These are phyloP conservation scores for Platysternon megacephalum DNA, from an alignment of 2,113 vertebrate genomes.

Conservation along the genomic window DNA sequence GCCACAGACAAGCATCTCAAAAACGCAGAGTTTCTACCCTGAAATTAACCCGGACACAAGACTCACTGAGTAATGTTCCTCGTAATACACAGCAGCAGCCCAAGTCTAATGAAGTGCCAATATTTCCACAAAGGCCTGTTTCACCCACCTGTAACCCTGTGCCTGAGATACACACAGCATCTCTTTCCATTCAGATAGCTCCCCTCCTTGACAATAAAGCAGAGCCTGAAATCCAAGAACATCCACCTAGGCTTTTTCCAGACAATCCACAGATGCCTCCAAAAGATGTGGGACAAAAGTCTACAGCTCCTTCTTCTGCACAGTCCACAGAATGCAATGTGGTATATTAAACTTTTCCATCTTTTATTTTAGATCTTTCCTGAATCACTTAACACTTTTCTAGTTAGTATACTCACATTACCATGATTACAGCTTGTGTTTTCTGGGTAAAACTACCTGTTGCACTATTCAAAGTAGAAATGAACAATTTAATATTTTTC, in stretches of 20 bases:
- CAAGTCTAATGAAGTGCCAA: conserved; percentile 43
- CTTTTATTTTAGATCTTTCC: conserved; percentile 63
- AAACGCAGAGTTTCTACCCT: conserved; percentile 88
- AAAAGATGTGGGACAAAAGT: conserved; percentile 76
- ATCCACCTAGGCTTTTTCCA: conserved; percentile 78
- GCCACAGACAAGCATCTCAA: conserved; percentile 77
- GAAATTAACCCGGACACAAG: conserved; percentile 84
- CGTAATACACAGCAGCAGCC: conserved; percentile 46
- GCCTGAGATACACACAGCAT: conserved; percentile 82
- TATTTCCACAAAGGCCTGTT: conserved; percentile 61
- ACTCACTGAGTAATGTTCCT: conserved; percentile 9
- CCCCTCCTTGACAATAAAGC: conserved; percentile 74
- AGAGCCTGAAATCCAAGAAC: conserved; percentile 77
- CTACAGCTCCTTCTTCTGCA: conserved; percentile 74
- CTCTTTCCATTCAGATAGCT: conserved; percentile 85
- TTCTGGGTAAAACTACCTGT: conserved; percentile 79
- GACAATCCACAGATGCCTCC: conserved; percentile 76
- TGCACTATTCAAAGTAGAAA: not conserved
- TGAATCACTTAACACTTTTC: conserved; percentile 62
- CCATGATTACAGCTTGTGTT: conserved; percentile 50
- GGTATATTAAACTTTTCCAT: conserved; percentile 80
- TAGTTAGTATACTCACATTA: conserved; percentile 68
- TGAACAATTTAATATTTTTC: not conserved
- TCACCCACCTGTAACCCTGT: conserved; percentile 65
- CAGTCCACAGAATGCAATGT: conserved; percentile 79